Conservation (phyloP, 2,797 vertebrate genomes). For the Jordanella pulchra region DNA sequence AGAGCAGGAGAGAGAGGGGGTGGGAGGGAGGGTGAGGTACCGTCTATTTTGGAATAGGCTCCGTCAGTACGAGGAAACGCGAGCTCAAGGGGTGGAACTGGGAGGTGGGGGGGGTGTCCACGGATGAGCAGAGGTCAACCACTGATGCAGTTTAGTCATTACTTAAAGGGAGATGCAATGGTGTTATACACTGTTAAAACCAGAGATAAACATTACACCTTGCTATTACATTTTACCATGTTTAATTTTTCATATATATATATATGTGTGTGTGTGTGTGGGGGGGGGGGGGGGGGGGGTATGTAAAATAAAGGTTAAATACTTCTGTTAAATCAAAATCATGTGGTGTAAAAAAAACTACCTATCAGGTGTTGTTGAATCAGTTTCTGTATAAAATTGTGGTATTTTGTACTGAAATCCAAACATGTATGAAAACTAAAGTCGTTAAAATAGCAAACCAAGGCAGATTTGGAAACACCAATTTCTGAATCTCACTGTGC, state of each 20-base stretch:
- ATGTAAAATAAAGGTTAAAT: too few species aligned
- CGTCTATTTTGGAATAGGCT: constrained; percentile 80
- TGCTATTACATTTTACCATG: background rate
- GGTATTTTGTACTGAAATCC: background rate
- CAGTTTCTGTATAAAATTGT: too few species aligned
- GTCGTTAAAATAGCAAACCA: background rate
- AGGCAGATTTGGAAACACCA: background rate
- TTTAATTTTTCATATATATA: too few species aligned
- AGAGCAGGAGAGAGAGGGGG: constrained; percentile 23
- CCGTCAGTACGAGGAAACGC: constrained; percentile 62
- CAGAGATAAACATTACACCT: too few species aligned
- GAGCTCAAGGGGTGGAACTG: constrained; percentile 2
- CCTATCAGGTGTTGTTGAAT: too few species aligned
- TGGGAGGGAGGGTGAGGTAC: constrained; percentile 34
- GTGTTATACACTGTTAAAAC: background rate
- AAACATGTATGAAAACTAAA: background rate
- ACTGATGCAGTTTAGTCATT: background rate
- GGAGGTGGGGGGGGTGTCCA: background rate
- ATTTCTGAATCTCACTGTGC: background rate
- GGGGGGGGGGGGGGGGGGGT: too few species aligned
- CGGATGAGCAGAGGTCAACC: background rate
- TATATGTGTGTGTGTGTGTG: too few species aligned
- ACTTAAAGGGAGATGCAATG: background rate
- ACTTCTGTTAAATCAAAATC: too few species aligned
- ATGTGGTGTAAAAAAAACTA: too few species aligned